Evolutionary conservation across 2,113 vertebrate species (phyloP).

Genomic region (Hipposideros armiger): DNA sequence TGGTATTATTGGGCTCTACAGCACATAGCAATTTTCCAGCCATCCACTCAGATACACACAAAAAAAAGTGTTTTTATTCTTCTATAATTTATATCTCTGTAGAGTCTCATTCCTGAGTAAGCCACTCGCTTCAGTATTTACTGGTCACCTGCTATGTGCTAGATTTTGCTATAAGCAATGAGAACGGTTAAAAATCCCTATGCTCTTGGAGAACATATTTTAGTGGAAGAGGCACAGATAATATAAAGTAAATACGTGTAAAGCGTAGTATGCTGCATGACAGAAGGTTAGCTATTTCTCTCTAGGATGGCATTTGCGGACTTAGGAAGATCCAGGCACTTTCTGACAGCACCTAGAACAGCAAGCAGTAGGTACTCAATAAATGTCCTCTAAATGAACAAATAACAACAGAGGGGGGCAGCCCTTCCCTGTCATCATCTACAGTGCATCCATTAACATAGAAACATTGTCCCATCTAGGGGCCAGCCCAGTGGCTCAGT

Average conservation of each 20-base stretch:
- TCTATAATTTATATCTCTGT: not conserved
- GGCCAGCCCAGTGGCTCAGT: too few species aligned
- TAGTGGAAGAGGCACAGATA: not conserved
- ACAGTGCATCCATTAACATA: not conserved
- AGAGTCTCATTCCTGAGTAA: not conserved
- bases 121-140: not conserved
- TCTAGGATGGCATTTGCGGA: not conserved
- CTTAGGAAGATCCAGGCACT: not conserved
- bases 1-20: not conserved
- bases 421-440: not conserved
- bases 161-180: not conserved
- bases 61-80: not conserved
- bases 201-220: not conserved
- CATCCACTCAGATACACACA: not conserved
- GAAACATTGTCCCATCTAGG: not conserved
- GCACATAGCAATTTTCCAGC: not conserved
- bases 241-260: not conserved
- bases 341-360: not conserved
- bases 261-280: not conserved
- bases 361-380: not conserved
- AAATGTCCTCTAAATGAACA: not conserved
- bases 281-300: not conserved
- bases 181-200: not conserved
- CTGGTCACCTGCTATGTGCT: not conserved
- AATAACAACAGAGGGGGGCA: not conserved